Evolutionary conservation across 2,113 vertebrate genomes (phyloP).

Genomic region (Varanus komodoensis): DNA sequence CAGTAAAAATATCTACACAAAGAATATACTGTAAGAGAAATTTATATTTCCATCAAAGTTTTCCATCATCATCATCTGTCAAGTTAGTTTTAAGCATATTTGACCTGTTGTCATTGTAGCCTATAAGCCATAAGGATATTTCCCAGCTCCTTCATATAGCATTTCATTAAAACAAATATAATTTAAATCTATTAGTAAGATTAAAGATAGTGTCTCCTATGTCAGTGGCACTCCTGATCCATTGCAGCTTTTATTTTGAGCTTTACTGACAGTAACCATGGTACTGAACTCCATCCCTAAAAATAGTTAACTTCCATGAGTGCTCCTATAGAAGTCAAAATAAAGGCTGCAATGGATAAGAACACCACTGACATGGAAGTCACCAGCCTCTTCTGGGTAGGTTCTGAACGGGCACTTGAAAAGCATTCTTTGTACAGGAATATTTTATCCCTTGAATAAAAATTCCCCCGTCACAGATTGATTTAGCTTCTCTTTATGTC

Average conservation of each 20-base stretch:
- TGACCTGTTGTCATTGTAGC: conserved; percentile 2
- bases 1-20: neutral
- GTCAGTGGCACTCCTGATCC: too few relatives aligned
- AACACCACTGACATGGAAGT: too few relatives aligned
- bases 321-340: too few relatives aligned
- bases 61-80: neutral
- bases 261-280: too few relatives aligned
- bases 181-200: neutral
- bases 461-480: neutral
- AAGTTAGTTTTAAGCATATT: neutral
- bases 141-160: neutral
- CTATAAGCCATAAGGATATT: neutral
- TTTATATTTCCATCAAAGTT: neutral
- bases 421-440: neutral
- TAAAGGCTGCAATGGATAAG: too few relatives aligned
- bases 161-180: neutral
- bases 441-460: neutral
- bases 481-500: conserved; percentile 4
- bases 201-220: too few relatives aligned
- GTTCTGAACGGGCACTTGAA: neutral
- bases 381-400: too few relatives aligned
- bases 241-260: too few relatives aligned
- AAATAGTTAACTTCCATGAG: too few relatives aligned
- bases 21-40: neutral
- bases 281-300: too few relatives aligned